Percentiles rank a stretch among this genome's conserved stretches.
phyloP scores from a whole-genome alignment of 2,113 vertebrate species.

The Scytalopus superciliaris region DNA sequence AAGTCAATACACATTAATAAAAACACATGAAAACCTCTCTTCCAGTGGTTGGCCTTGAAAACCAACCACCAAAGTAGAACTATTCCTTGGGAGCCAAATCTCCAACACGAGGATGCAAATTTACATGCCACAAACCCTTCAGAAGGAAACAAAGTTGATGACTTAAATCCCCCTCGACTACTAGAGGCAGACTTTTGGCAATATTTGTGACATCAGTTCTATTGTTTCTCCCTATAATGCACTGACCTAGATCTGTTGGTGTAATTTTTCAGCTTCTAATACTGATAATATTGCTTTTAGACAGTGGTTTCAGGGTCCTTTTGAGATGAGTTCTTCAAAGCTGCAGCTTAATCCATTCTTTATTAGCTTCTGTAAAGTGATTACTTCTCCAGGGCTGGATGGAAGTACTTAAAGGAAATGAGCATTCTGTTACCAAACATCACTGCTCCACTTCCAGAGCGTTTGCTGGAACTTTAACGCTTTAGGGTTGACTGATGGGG shows the following conservation, averaged over 20 bases:
- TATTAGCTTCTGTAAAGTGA: slow-evolving; percentile 62
- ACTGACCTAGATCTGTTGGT: slow-evolving; percentile 51
- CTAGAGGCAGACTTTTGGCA: neutral
- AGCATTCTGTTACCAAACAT: slow-evolving; percentile 22
- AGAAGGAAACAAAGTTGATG: neutral
- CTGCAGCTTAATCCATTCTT: slow-evolving; percentile 62
- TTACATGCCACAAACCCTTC: neutral
- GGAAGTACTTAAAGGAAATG: slow-evolving; percentile 10
- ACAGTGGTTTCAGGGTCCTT: slow-evolving; percentile 50
- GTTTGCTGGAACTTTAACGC: neutral
- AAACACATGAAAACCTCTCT: neutral
- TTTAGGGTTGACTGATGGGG: slow-evolving; percentile 12
- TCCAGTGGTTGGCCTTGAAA: neutral
- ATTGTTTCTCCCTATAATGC: slow-evolving; percentile 41
- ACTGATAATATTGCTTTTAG: slow-evolving; percentile 56
- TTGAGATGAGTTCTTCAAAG: slow-evolving; percentile 60
- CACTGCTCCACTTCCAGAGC: neutral
- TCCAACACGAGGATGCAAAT: neutral
- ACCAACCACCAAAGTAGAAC: neutral
- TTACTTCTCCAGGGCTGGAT: slow-evolving; percentile 41
- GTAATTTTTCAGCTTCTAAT: slow-evolving; percentile 63
- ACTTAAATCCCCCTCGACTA: neutral
- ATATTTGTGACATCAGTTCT: slow-evolving; percentile 38
- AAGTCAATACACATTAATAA: accelerated
- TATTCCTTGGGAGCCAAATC: neutral